These are phyloP conservation scores for Mesorhabditis sp. DNA, from an alignment of 2,888 invertebrate species.

Conservation along the genomic window DNA sequence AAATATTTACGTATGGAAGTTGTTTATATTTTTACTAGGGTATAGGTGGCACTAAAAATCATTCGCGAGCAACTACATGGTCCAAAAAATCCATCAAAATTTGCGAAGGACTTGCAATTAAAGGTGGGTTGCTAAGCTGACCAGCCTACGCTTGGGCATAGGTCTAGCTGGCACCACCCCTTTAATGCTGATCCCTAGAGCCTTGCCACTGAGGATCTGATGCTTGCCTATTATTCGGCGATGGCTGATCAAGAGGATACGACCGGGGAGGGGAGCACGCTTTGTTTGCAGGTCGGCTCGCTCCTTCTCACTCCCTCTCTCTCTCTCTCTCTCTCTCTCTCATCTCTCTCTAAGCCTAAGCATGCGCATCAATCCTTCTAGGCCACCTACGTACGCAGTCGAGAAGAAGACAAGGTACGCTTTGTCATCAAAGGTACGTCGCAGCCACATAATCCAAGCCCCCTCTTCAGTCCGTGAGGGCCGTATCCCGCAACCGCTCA, in stretches of 20 bases:
- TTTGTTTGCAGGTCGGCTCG: background rate
- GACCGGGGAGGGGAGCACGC: constrained; percentile 1
- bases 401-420: background rate
- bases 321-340: no score
- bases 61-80: constrained; percentile 3
- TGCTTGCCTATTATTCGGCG: background rate
- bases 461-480: background rate
- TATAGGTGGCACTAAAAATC: constrained; percentile 2
- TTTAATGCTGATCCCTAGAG: background rate
- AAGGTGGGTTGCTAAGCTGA: background rate
- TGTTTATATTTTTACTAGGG: background rate
- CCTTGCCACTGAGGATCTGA: background rate
- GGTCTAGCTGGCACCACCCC: no score
- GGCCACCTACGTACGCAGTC: background rate
- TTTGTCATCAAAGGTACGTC: background rate
- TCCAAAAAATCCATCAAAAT: background rate
- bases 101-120: background rate
- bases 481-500: background rate
- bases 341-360: no score
- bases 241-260: background rate
- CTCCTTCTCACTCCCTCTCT: no score
- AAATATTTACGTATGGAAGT: background rate
- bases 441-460: background rate
- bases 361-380: no score
- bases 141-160: no score